Conservation (phyloP, 2,888 invertebrate species). For the Drosophila kuntzei region DNA sequence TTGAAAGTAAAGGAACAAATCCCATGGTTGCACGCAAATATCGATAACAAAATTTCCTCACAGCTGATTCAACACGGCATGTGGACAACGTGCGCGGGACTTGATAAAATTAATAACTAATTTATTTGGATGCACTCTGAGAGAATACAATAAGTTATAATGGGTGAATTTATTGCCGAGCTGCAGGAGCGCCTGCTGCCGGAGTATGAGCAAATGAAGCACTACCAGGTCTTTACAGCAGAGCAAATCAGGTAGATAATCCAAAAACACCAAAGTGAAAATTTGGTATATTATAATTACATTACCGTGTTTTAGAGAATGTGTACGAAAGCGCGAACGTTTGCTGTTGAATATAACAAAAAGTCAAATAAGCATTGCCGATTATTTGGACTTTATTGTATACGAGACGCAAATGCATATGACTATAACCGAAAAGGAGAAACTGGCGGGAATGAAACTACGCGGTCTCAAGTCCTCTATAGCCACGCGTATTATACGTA, state of each 20-base stretch:
- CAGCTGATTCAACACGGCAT: conserved; percentile 34
- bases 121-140: background rate
- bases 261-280: background rate
- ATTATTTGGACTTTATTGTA: conserved; percentile 82
- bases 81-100: conserved; percentile 42
- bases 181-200: conserved; percentile 92
- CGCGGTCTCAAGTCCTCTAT: conserved; percentile 89
- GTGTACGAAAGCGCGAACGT: conserved; percentile 80
- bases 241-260: conserved; percentile 89
- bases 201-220: conserved; percentile 92
- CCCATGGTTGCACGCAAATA: conserved; percentile 7
- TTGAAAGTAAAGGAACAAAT: background rate
- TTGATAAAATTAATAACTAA: background rate
- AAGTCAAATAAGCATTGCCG: conserved; percentile 64
- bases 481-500: conserved; percentile 89
- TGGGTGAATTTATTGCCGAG: conserved; percentile 93
- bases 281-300: background rate
- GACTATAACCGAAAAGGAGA: conserved; percentile 85
- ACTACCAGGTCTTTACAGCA: conserved; percentile 89
- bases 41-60: conserved; percentile 21
- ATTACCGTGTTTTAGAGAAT: conserved; percentile 62
- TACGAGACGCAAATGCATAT: conserved; percentile 81
- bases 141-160: conserved; percentile 80
- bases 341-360: conserved; percentile 78
- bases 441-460: conserved; percentile 87